Percentiles rank a stretch among this genome's conserved stretches.
phyloP scores from a whole-genome alignment of 1,140 invertebrate species.

The Heliconius melpomene region DNA sequence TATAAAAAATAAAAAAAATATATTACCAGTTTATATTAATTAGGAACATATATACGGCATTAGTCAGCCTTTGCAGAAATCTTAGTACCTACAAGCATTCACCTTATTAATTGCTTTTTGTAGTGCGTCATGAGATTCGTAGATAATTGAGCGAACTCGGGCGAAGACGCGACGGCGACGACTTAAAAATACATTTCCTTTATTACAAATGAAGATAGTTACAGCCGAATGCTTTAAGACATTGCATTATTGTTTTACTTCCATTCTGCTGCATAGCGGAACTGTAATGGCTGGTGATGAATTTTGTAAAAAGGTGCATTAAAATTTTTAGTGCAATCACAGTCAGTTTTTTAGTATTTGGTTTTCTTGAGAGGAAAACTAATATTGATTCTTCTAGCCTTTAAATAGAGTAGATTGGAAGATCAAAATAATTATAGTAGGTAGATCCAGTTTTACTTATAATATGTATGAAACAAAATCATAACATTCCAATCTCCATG shows the following conservation, averaged over 20 bases:
- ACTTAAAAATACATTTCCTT: constrained; percentile 67
- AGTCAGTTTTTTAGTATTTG: not conserved
- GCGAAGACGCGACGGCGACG: constrained; percentile 60
- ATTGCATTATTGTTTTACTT: constrained; percentile 52
- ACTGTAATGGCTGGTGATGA: constrained; percentile 32
- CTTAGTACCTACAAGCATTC: constrained; percentile 32
- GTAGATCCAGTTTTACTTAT: no score
- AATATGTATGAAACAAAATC: no score
- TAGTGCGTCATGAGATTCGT: constrained; percentile 45
- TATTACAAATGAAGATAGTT: constrained; percentile 47
- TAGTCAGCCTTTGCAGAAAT: not conserved
- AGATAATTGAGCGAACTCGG: constrained; percentile 57
- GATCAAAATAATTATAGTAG: no score
- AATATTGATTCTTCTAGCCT: not conserved
- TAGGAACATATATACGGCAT: not conserved
- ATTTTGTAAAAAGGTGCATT: constrained; percentile 18
- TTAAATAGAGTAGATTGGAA: not conserved
- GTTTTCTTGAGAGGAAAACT: not conserved
- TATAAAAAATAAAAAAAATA: no score
- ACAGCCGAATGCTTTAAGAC: constrained; percentile 47
- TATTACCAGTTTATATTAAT: not conserved
- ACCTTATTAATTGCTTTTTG: constrained; percentile 42
- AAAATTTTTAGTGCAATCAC: constrained; percentile 13
- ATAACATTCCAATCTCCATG: no score
- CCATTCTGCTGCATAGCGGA: constrained; percentile 38